Evolutionary conservation across 1,140 invertebrate genomes (phyloP), one percentile per base, ranked within the genome.

Genomic region (Drosophila pseudoobscura): DNA sequence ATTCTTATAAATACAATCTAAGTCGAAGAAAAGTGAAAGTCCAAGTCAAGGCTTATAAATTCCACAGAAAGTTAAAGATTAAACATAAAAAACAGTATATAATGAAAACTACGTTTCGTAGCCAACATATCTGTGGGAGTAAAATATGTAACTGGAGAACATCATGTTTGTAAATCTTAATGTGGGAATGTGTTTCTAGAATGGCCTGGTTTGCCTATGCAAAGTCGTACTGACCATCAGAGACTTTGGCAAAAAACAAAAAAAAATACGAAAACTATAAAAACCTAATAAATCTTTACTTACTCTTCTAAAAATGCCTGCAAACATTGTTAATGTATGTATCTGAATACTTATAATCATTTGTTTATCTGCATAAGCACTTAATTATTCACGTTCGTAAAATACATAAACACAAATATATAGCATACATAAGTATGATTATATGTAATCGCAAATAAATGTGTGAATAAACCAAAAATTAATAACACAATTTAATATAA

Each of bases 401-500:
- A 26, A 55, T 35, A 39, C 15, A 43, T 31, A 20, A 17, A 62
- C 15, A 61, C 45, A 24, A 31, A 47, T 20, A 63, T 50, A 17
- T 26, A 39, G 45, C 35, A 13, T 39, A 39, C 35, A 5, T 39
- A 39, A 11, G 11, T 13, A 39, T 9, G 35, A 39, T 9, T 39
- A 39, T 39, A 39, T 50, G 6, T 57, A 26, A 51, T 41, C 35
- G 35, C n/a, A 51, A 47, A 64, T 41, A 51, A 22, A 58, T 29
- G 43, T 70, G 44, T 58, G 53, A 57, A 57, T 51, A 47, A 31
- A 44, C 24, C 17, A 50, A 56, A 50, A 43, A 65, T n/a, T 31
- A 66, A 65, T 59, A 56, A 50, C 35, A 45, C 24, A 44, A 45
- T 26, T 24, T 60, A 51, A 57, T 45, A 66, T 49, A 29, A 68